Percentiles rank a stretch among this genome's conserved stretches.
phyloP scores from a whole-genome alignment of 2,797 vertebrate species.

The Galaxias olidus region DNA sequence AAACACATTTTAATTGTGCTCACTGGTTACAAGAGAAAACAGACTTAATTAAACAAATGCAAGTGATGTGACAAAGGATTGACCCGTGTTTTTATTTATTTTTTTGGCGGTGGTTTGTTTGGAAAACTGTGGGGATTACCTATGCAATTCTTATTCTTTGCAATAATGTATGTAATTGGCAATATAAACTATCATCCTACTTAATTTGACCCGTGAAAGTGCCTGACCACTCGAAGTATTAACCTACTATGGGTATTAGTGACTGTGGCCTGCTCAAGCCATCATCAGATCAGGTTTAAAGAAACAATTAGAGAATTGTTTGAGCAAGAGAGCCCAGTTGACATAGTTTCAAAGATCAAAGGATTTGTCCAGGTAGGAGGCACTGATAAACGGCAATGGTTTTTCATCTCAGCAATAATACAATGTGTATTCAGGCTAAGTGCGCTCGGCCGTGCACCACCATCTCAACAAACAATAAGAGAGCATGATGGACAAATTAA shows the following conservation, averaged over 20 bases:
- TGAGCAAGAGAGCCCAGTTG: slow-evolving; percentile 40
- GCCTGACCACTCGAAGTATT: no score
- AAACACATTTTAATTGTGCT: slow-evolving; percentile 81
- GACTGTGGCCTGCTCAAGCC: slow-evolving; percentile 30
- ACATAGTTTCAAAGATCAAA: slow-evolving; percentile 49
- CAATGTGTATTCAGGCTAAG: slow-evolving; percentile 33
- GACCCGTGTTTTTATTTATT: no score
- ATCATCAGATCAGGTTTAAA: slow-evolving; percentile 57
- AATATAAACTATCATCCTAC: neutral
- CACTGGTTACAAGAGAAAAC: slow-evolving; percentile 32
- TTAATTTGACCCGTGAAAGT: neutral
- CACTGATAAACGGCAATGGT: slow-evolving; percentile 24
- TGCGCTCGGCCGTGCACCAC: neutral
- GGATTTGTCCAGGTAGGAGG: slow-evolving; percentile 32
- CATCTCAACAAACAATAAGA: slow-evolving; percentile 20
- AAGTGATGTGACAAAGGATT: slow-evolving; percentile 1
- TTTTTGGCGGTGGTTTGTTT: no score
- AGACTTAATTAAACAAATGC: slow-evolving; percentile 18
- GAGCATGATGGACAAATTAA: neutral
- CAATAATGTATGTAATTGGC: no score
- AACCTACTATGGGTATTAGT: slow-evolving; percentile 4
- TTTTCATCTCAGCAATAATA: slow-evolving; percentile 37
- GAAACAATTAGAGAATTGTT: slow-evolving; percentile 58
- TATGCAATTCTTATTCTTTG: no score
- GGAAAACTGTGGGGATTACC: no score